Base-by-base conservation (phyloP, 2,888 invertebrate species). In the Coelogynopora nodosa region DNA sequence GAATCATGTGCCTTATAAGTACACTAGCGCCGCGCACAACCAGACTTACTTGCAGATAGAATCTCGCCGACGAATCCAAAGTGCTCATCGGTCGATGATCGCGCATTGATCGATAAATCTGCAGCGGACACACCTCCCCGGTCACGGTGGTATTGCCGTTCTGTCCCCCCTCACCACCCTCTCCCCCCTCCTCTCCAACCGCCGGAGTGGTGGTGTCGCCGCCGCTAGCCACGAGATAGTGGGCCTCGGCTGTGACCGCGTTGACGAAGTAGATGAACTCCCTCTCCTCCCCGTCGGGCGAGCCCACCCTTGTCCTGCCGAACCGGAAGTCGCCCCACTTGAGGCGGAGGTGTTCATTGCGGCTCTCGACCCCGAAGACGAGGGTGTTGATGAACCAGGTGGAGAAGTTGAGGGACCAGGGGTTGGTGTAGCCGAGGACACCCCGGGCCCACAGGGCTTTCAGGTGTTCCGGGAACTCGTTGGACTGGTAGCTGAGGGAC, bases 301-400 rank as follows among this genome's bases (percentile, higher is more conserved):
- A 10, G 18, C 29, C 29, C 23, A 23, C 81, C 5, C 5, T n/a
- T 5, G 81, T 80, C 5, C 31, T 2, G 1, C 31, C 31, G 13
- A 82, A 82, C n/a, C 30, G 30, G 29, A 82, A 26, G 29, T 82
- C 82, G 29, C 82, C 82, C 82, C 82, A 82, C 27, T 82, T 82
- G n/a, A 82, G 82, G 2, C 82, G 82, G n/a, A 82, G 31, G 82
- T 82, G 82, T 23, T 82, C 82, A 27, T 82, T 82, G 13, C 82
- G 82, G 28, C 82, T 82, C 27, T 82, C 82, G 5, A 82, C 82
- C 2, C 82, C 82, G 31, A 82, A 82, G 30, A 82, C 82, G 2
- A 82, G 82, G 23, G 82, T 82, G 31, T 82, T 82, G 82, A 82
- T 82, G 31, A 82, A 82, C 82, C 82, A 82, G 30, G 82, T 82